Percentiles rank a stretch among this genome's conserved stretches.
Conservation (phyloP, 2,888 invertebrate genomes). For the Hirtodrosophila histrioides region DNA sequence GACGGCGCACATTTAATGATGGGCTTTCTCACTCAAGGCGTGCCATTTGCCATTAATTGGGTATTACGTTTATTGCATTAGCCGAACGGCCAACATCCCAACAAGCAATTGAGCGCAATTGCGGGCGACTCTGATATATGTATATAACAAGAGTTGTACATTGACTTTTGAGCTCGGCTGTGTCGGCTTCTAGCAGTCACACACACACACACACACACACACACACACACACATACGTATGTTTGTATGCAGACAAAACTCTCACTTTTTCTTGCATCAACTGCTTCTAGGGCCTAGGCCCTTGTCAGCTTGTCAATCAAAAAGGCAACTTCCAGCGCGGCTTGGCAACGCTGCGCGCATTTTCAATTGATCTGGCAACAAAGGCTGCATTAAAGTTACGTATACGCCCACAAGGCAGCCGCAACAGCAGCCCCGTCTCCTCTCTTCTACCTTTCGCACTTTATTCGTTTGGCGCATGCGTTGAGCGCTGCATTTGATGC, state of each 20-base stretch:
- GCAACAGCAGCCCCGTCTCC: background rate
- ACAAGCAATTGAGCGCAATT: slow-evolving; percentile 48
- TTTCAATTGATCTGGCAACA: slow-evolving; percentile 50
- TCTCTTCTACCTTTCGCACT: slow-evolving; percentile 1
- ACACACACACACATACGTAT: too few species aligned
- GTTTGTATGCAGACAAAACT: slow-evolving; percentile 27
- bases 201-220: too few species aligned
- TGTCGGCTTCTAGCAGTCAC: slow-evolving; percentile 37
- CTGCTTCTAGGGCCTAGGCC: slow-evolving; percentile 37
- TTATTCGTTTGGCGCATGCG: slow-evolving; percentile 7
- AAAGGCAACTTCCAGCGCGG: slow-evolving; percentile 17
- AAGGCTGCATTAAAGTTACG: slow-evolving; percentile 52
- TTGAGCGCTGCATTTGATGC: slow-evolving; percentile 46
- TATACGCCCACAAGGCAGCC: slow-evolving; percentile 30
- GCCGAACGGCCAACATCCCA: background rate
- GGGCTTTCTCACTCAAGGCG: slow-evolving; percentile 46
- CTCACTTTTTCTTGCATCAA: slow-evolving; percentile 55
- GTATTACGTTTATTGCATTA: slow-evolving; percentile 54
- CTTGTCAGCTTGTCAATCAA: slow-evolving; percentile 69
- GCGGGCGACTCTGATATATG: slow-evolving; percentile 39
- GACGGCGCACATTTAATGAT: slow-evolving; percentile 59
- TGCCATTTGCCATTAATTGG: slow-evolving; percentile 59
- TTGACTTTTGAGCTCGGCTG: slow-evolving; percentile 46
- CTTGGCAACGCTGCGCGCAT: slow-evolving; percentile 43
- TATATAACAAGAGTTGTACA: slow-evolving; percentile 46